A percentile compares a stretch with the other conserved stretches of the same genome.
phyloP scores from a whole-genome alignment of 92 coral and sea anemone species.

The Metridium senile region DNA sequence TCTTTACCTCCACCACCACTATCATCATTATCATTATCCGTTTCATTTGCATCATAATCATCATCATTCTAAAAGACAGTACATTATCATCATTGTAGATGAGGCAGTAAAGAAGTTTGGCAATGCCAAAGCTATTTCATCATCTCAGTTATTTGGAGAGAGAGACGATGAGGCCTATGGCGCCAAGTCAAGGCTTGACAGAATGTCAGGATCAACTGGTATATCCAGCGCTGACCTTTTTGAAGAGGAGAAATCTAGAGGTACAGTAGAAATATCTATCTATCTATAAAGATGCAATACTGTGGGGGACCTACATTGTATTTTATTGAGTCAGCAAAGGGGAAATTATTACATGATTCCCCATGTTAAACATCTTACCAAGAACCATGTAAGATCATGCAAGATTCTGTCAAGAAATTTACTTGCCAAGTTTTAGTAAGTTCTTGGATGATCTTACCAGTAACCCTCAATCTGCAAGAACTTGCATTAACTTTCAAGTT shows the following conservation, averaged over 20 bases:
- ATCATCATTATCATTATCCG: not conserved
- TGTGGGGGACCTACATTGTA: too few relatives aligned
- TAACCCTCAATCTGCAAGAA: too few relatives aligned
- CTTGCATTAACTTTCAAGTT: too few relatives aligned
- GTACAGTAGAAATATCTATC: too few relatives aligned
- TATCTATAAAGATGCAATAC: not conserved
- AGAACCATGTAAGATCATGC: too few relatives aligned
- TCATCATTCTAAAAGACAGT: not conserved
- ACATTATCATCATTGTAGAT: constrained; percentile 34
- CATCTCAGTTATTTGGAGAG: constrained; percentile 88
- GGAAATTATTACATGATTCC: too few relatives aligned
- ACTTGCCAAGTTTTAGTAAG: too few relatives aligned
- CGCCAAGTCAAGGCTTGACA: constrained; percentile 80
- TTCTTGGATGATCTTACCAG: too few relatives aligned
- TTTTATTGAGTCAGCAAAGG: too few relatives aligned
- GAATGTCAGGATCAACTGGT: constrained; percentile 76
- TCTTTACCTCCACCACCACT: not conserved
- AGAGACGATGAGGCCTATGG: constrained; percentile 78
- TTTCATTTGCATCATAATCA: not conserved
- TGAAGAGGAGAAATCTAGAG: constrained; percentile 52
- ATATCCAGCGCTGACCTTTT: constrained; percentile 96
- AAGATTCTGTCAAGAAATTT: too few relatives aligned
- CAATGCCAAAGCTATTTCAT: constrained; percentile 94
- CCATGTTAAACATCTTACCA: too few relatives aligned
- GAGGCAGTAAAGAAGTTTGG: constrained; percentile 91